A percentile compares a stretch with the other conserved stretches of the same genome.
These are phyloP conservation scores for Nesidiocoris tenuis DNA, from an alignment of 2,888 invertebrate species.

Conservation along the genomic window DNA sequence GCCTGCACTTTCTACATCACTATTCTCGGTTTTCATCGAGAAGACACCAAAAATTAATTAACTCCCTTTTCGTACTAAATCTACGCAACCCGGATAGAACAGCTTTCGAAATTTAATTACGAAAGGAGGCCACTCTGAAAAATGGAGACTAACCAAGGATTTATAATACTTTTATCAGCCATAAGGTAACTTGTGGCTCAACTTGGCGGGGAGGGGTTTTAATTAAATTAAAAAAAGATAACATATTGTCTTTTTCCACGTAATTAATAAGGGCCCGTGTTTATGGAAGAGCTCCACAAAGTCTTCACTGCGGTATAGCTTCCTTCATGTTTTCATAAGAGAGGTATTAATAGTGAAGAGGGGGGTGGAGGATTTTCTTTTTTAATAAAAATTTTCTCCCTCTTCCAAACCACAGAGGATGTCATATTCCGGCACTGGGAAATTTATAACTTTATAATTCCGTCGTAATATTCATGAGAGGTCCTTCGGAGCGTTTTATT, in stretches of 20 bases:
- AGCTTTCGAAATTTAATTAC: conserved; percentile 29
- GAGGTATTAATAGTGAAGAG: conserved; percentile 24
- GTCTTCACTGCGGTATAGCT: neutral
- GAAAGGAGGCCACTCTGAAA: conserved; percentile 14
- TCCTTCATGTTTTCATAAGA: conserved; percentile 38
- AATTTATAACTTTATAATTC: conserved; percentile 42
- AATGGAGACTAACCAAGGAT: conserved; percentile 31
- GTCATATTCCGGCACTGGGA: neutral
- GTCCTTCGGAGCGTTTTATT: neutral
- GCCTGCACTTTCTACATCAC: neutral
- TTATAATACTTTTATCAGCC: conserved; percentile 20
- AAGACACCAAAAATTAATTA: neutral
- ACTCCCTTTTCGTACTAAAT: neutral
- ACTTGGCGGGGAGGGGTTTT: conserved; percentile 4
- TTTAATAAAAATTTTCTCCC: conserved; percentile 42
- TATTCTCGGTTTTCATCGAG: neutral
- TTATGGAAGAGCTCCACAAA: neutral
- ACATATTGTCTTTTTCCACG: conserved; percentile 42
- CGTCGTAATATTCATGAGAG: conserved; percentile 32
- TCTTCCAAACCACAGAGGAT: neutral
- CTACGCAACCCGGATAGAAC: neutral
- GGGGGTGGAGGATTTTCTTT: conserved; percentile 7
- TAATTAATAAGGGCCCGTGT: conserved; percentile 40
- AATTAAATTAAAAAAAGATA: conserved; percentile 37
- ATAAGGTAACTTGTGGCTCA: neutral